Conservation (phyloP, 2,888 invertebrate species). For the Gandaritis pyraliata region DNA sequence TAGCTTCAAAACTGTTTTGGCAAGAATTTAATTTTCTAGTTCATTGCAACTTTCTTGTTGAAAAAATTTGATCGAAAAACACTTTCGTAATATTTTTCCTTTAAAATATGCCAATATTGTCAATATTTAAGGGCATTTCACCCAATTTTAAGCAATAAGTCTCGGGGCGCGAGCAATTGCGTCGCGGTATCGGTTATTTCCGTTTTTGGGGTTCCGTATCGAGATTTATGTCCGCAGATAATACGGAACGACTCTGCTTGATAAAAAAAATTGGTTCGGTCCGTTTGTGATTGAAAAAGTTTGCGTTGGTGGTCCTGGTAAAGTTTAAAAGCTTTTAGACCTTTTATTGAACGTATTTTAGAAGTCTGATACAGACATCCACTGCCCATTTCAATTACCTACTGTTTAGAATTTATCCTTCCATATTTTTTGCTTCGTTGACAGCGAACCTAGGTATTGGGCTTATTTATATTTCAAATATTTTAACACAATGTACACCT, state of each 20-base stretch:
- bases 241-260: constrained; percentile 38
- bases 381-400: constrained; percentile 17
- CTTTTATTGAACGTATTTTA: constrained; percentile 19
- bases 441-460: too few relatives aligned
- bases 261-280: constrained; percentile 45
- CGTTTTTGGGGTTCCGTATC: constrained; percentile 43
- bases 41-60: too few relatives aligned
- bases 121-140: constrained; percentile 44
- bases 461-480: too few relatives aligned
- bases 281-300: constrained; percentile 58
- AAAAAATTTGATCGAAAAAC: background rate
- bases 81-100: background rate
- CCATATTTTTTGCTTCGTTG: too few relatives aligned
- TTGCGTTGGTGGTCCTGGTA: constrained; percentile 33
- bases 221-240: constrained; percentile 46
- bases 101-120: constrained; percentile 24
- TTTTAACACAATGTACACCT: too few relatives aligned
- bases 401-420: too few relatives aligned
- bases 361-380: constrained; percentile 19
- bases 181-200: constrained; percentile 53
- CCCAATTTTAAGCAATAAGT: constrained; percentile 54
- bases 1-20: too few relatives aligned
- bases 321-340: constrained; percentile 27
- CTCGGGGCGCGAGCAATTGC: constrained; percentile 55
- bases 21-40: too few relatives aligned